Evolutionary conservation across 2,797 vertebrate species (phyloP), one percentile per base, ranked within the genome.

Genomic region (Esox lucius): DNA sequence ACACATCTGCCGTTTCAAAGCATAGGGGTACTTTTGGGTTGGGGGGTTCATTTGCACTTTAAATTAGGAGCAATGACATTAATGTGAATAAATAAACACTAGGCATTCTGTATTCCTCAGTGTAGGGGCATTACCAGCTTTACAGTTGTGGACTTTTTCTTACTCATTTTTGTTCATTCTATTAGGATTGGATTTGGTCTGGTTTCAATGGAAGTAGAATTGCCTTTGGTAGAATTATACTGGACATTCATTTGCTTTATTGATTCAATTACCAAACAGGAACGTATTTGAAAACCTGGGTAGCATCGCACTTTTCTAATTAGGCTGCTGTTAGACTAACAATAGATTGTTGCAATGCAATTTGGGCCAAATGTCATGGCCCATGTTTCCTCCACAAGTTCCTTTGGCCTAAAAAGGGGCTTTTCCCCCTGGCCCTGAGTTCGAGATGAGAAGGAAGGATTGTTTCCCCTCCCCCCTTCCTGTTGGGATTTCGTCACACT

Each of bases 401-500:
- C 42, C 68, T 51, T n/a, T 22, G 73, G 70, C 64, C 82, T 73
- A 76, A 67, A 78, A 76, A 80, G 84, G 81, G 71, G 78, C 61
- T 65, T 70, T 48, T 72, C 64, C 73, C 31, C 31, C 39, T 13
- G 33, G 16, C 31, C 72, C 8, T 22, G 53, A 72, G 62, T 42
- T 4, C 22, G 24, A 53, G 76, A 81, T 28, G 79, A 88, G 75
- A 82, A 84, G 85, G 83, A 84, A 85, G 82, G 84, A 82, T 84
- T 84, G 76, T 86, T 73, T 88, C 84, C 85, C 78, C 83, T 88
- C 82, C 83, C 80, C 82, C 48, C 78, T 87, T 78, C 80, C 83
- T 87, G 83, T 87, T 84, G 84, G 86, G 82, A 87, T 84, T 87
- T 73, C 81, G 81, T 75, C 83, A 77, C 24, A 31, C 13, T 28